Conservation (phyloP, 2,113 vertebrate species). For the Anhinga rufa region DNA sequence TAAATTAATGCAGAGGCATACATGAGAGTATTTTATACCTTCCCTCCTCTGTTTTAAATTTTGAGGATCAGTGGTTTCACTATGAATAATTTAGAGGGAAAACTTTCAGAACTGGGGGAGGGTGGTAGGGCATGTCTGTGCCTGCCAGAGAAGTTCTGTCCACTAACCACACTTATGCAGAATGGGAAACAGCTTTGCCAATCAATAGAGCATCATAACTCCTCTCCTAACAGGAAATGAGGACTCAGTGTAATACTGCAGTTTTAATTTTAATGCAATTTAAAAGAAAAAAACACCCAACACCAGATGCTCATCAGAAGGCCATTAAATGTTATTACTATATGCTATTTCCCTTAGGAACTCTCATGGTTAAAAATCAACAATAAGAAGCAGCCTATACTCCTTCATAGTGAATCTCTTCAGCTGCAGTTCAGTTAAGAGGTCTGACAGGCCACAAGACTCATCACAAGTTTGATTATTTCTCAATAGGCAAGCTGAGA, state of each 20-base stretch:
- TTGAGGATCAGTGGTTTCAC: constrained; percentile 13
- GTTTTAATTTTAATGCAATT: constrained; percentile 52
- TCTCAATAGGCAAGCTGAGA: constrained; percentile 25
- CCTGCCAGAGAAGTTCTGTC: not conserved
- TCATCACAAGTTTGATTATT: constrained; percentile 21
- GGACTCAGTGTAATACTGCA: constrained; percentile 19
- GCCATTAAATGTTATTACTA: constrained; percentile 41
- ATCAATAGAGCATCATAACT: constrained; percentile 53
- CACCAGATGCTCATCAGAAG: constrained; percentile 51
- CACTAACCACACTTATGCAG: constrained; percentile 6
- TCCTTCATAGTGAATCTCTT: not conserved
- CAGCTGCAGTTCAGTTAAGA: not conserved
- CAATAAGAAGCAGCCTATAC: not conserved
- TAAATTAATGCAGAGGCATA: constrained; percentile 39
- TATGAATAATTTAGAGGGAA: constrained; percentile 43
- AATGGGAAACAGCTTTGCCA: constrained; percentile 45
- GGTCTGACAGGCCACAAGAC: not conserved
- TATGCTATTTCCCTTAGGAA: constrained; percentile 32
- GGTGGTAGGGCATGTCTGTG: not conserved
- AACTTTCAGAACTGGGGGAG: not conserved
- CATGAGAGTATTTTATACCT: constrained; percentile 23
- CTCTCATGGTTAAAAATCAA: constrained; percentile 36
- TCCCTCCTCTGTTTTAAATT: constrained; percentile 17
- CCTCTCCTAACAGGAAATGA: constrained; percentile 55
- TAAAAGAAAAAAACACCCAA: not conserved